Evolutionary conservation across 64 coral and sea anemone genomes (phyloP).

Genomic region (Stylophora pistillata): DNA sequence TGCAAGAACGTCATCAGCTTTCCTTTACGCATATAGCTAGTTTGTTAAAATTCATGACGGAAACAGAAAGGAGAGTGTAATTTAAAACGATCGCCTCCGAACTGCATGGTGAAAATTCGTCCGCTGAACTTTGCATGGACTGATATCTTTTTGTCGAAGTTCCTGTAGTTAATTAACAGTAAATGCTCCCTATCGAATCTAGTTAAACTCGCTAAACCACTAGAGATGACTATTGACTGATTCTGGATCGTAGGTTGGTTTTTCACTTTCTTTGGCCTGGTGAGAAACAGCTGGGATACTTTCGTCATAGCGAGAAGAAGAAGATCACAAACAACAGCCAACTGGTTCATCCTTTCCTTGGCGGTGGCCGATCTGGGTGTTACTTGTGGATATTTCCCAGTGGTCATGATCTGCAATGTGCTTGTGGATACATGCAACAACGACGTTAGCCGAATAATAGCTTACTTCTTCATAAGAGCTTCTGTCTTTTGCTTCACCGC

Average conservation of each 20-base stretch:
- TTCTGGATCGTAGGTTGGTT: background rate
- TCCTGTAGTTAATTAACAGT: too few species aligned
- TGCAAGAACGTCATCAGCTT: too few species aligned
- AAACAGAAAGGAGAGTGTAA: too few species aligned
- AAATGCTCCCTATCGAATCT: too few species aligned
- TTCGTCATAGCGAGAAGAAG: background rate
- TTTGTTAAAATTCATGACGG: too few species aligned
- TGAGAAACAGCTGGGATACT: background rate
- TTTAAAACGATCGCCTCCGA: too few species aligned
- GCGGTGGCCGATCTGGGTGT: conserved; percentile 7
- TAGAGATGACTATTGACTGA: background rate
- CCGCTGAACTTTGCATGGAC: too few species aligned
- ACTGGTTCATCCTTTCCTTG: conserved; percentile 10
- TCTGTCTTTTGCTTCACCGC: background rate
- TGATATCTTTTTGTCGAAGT: too few species aligned
- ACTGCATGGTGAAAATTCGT: too few species aligned
- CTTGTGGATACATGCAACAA: background rate
- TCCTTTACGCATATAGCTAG: too few species aligned
- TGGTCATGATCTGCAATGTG: background rate
- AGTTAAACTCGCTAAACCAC: too few species aligned
- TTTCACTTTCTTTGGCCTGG: background rate
- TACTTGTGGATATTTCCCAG: conserved; percentile 10
- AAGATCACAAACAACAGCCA: background rate
- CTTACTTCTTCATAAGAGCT: background rate
- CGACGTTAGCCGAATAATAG: background rate